A percentile compares a stretch with the other conserved stretches of the same genome.
phyloP scores from a whole-genome alignment of 2,797 vertebrate species.

The Helostoma temminkii region DNA sequence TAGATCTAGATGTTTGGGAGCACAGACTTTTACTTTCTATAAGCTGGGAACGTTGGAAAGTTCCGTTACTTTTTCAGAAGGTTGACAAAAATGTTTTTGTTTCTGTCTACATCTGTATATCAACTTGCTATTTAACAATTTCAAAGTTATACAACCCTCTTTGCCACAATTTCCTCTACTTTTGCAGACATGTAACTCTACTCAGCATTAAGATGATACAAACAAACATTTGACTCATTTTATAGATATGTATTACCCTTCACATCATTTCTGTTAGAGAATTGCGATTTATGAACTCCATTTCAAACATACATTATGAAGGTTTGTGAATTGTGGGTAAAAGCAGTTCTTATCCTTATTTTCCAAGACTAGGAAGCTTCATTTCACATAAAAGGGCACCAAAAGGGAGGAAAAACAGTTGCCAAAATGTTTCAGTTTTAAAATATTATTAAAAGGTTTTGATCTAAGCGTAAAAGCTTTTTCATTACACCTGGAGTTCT shows the following conservation, averaged over 20 bases:
- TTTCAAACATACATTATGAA: constrained; percentile 9
- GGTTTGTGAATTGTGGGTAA: constrained; percentile 2
- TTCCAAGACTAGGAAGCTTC: constrained; percentile 28
- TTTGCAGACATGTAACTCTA: too few species aligned
- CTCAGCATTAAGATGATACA: too few species aligned
- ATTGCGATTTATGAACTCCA: constrained; percentile 14
- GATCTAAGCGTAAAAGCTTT: constrained; percentile 68
- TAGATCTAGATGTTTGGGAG: too few species aligned
- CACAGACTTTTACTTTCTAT: too few species aligned
- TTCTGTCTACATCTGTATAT: too few species aligned
- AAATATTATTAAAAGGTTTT: constrained; percentile 56
- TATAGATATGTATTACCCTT: constrained; percentile 12
- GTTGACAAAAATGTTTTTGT: too few species aligned
- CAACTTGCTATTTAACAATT: too few species aligned
- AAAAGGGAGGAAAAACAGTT: constrained; percentile 23
- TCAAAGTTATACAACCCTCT: too few species aligned
- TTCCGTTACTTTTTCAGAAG: too few species aligned
- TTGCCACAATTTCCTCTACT: too few species aligned
- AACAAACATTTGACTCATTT: too few species aligned
- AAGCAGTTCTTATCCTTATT: constrained; percentile 38
- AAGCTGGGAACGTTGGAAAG: too few species aligned
- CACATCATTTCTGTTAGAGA: neutral
- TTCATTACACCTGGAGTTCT: constrained; percentile 54
- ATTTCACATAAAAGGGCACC: constrained; percentile 42
- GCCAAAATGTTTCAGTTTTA: constrained; percentile 32